phyloP scores from a whole-genome alignment of 2,797 vertebrate species.

The Australoheros facetus region DNA sequence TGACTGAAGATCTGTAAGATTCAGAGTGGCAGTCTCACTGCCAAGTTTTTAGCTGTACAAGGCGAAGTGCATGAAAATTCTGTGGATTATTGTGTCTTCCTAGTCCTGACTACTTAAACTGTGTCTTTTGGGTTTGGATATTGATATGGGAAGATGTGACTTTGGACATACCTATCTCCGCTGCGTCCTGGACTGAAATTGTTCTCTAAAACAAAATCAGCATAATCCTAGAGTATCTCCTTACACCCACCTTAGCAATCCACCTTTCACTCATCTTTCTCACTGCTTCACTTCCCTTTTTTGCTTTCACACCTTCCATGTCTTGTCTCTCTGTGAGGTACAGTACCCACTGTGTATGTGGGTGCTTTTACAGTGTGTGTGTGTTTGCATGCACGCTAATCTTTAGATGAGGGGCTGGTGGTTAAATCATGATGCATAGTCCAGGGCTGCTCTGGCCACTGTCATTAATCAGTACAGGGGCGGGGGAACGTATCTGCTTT shows the following conservation, averaged over 20 bases:
- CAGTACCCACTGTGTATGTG: constrained; percentile 46
- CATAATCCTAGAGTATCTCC: constrained; percentile 2
- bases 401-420: constrained; percentile 88
- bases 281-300: constrained; percentile 62
- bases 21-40: not conserved
- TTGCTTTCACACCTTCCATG: constrained; percentile 43
- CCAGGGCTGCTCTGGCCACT: constrained; percentile 87
- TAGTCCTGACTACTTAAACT: not conserved
- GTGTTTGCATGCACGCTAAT: constrained; percentile 79
- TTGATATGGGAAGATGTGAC: not conserved
- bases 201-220: not conserved
- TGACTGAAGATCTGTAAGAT: not conserved
- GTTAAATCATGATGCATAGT: constrained; percentile 91
- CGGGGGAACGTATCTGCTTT: constrained; percentile 87
- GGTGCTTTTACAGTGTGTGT: constrained; percentile 32
- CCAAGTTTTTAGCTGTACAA: not conserved
- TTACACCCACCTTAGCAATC: constrained; percentile 5
- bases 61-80: not conserved
- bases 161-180: not conserved
- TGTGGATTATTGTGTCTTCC: not conserved
- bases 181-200: constrained; percentile 5
- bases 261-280: constrained; percentile 45
- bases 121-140: not conserved
- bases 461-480: constrained; percentile 90
- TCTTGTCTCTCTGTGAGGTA: constrained; percentile 60